Base-by-base conservation (phyloP, 2,113 vertebrate genomes). In the Austrofundulus limnaeus region DNA sequence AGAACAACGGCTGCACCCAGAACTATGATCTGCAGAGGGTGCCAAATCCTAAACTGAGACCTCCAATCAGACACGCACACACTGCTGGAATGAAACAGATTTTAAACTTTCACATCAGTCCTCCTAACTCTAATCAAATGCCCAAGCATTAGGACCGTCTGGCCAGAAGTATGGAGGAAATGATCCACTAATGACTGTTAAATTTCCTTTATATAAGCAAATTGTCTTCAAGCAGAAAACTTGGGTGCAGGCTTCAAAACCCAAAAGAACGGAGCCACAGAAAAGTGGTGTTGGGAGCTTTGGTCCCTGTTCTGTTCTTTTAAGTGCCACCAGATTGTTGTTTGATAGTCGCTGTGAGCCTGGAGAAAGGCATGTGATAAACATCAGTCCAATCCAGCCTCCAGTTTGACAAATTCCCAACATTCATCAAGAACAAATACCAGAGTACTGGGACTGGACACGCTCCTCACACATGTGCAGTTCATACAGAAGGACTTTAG, bases 21-120 rank as follows among this genome's bases (percentile, higher is more conserved):
- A 0, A 51, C 25, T 65, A 2, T 25, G 16, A 41, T 20, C 86
- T 56, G 50, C 54, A 83, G 86, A 70, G 68, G 76, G 82, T 64
- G 61, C 51, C 48, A 80, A 28, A 72, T 46, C 16, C 24, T 19
- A 75, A 62, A 61, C 42, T 17, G 12, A 73, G 45, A 55, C 4
- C 1, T 4, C 12, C 23, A 50, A 12, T 31, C 11, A 48, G 24
- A 49, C 0, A 9, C 59, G 14, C 23, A 43, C 20, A 7, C 21
- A 0, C 11, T 58, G 23, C 31, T 76, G 41, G 24, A 7, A 58
- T 65, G 52, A 31, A 48, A 34, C 51, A 62, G 43, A 70, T 75
- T 38, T 42, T 49, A 55, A 46, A 25, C 16, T 5, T 78, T 81
- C 59, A 59, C 31, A 34, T n/a, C 17, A 19, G 19, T n/a, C n/a